Evolutionary conservation across 2,888 invertebrate species (phyloP), one percentile per base, ranked within the genome.

Genomic region (Drosophila diplacantha): DNA sequence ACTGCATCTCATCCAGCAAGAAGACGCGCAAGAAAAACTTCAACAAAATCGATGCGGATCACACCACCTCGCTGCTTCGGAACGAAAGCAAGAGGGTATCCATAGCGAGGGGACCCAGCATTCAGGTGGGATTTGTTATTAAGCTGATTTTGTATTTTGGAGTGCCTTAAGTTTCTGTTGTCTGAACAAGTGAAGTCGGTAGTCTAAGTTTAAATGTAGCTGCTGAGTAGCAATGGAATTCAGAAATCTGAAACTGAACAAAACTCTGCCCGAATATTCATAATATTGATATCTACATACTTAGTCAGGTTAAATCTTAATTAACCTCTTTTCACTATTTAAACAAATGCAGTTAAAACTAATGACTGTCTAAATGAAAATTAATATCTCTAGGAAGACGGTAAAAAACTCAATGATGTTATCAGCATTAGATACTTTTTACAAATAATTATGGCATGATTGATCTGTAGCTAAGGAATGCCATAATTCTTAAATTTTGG

Each of bases 1-100:
- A 92, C 84, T 94, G 94, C 89, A 92, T 93, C 85, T 89, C 89
- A 68, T 91, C 91, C 82, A 90, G 91, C 80, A 91, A 92, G 89
- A 92, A 92, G 90, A 90, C 91, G 82, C 90, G 90, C 47, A 89
- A 90, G 78, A 90, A 90, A 88, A 87, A 88, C 72, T 85, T 84
- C 54, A 87, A 87, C 61, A 89, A 89, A 71, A 84, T 88, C 56
- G 89, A 88, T 83, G 88, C 88, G 41, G 89, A 89, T 74, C 88
- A 89, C 69, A 88, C 88, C 20, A 89, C 89, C 43, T 89, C 89
- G 55, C 75, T 89, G 75, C 77, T 89, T 12, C 84, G 87, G 22
- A 88, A 87, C 54, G 88, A 88, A 76, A 86, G 81, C 71, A 89
- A 89, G 64, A 85, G 89, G 8, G 87, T 89, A 31, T 88, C 87